phyloP scores from a whole-genome alignment of 2,113 vertebrate genomes.

The Entomyzon cyanotis region DNA sequence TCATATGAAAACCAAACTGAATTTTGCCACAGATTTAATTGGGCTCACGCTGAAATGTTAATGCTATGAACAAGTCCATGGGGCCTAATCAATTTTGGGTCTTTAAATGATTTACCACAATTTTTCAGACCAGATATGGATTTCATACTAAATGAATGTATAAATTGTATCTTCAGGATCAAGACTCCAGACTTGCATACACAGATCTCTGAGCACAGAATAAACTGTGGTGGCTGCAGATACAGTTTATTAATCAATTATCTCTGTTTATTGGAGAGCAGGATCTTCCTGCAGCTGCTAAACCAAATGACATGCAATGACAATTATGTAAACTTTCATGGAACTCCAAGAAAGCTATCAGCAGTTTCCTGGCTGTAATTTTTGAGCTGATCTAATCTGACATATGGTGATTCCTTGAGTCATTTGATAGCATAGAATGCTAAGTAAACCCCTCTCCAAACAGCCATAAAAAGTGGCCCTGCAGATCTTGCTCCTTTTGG shows the following conservation, averaged over 20 bases:
- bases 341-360: slow-evolving; percentile 39
- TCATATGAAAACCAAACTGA: background rate
- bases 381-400: slow-evolving; percentile 49
- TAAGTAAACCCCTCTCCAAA: slow-evolving; percentile 29
- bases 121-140: background rate
- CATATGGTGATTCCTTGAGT: slow-evolving; percentile 18
- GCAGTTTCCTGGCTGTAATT: slow-evolving; percentile 15
- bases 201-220: background rate
- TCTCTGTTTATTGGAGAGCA: slow-evolving; percentile 34
- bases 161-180: background rate
- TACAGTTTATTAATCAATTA: slow-evolving; percentile 50
- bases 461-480: background rate
- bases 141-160: background rate
- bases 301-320: slow-evolving; percentile 25
- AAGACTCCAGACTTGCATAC: background rate
- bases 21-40: background rate
- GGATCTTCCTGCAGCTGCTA: slow-evolving; percentile 41
- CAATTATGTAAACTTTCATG: slow-evolving; percentile 41
- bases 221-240: background rate
- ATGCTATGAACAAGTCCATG: background rate
- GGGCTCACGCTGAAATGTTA: background rate
- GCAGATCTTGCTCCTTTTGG: background rate
- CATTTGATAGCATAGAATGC: slow-evolving; percentile 2
- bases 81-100: background rate
- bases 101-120: background rate